These are phyloP conservation scores for Diploscapter pachys DNA, from an alignment of 1,140 invertebrate species.

Conservation along the genomic window DNA sequence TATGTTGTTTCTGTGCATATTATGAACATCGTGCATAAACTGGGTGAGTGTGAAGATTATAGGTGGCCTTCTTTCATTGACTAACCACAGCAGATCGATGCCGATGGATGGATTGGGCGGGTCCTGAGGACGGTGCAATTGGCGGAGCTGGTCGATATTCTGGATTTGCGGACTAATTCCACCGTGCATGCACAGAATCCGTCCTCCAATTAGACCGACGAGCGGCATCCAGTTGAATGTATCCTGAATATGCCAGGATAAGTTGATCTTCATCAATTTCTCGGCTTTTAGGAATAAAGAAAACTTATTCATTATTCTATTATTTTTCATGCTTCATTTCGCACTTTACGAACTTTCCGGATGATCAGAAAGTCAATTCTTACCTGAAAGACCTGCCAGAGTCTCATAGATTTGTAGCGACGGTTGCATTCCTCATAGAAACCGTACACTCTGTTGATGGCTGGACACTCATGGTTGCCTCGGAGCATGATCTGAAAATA, in stretches of 20 bases:
- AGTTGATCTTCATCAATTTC: not conserved
- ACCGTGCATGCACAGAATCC: conserved; percentile 80
- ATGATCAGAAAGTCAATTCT: not conserved
- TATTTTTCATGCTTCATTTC: not conserved
- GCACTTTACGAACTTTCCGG: not conserved
- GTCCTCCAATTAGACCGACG: conserved; percentile 80
- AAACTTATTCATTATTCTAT: not conserved
- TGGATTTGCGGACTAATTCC: conserved; percentile 74
- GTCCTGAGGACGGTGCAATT: conserved; percentile 40
- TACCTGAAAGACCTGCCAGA: conserved; percentile 62
- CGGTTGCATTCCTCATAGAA: conserved; percentile 68
- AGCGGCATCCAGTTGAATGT: conserved; percentile 56
- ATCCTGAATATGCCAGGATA: conserved; percentile 55
- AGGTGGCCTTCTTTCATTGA: too few relatives aligned
- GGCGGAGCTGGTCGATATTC: conserved; percentile 62
- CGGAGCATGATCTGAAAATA: conserved; percentile 63
- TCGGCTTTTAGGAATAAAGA: not conserved
- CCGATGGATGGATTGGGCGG: conserved; percentile 34
- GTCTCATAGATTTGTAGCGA: conserved; percentile 62
- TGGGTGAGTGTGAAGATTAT: too few relatives aligned
- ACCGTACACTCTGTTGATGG: conserved; percentile 67
- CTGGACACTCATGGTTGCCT: conserved; percentile 68
- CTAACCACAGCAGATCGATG: conserved; percentile 80
- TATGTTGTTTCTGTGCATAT: too few relatives aligned
- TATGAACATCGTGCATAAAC: too few relatives aligned